Conservation (phyloP, 2,888 invertebrate species). For the Rotaria magnacalcarata region DNA sequence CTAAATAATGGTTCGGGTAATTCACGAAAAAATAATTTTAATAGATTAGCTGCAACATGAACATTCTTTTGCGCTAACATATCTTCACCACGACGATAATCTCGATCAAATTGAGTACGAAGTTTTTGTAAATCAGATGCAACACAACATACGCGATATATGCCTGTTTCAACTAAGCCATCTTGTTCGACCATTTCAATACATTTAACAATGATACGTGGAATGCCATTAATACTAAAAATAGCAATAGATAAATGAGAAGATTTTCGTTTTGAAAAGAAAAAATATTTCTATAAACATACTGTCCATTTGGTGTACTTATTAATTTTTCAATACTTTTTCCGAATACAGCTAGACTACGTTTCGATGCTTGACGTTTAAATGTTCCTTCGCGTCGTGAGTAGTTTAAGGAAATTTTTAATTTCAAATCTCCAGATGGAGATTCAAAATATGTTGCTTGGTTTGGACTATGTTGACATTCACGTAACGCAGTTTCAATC, state of each 20-base stretch:
- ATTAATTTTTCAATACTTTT: constrained; percentile 10
- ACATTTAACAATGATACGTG: constrained; percentile 31
- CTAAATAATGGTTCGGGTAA: constrained; percentile 22
- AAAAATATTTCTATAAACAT: not conserved
- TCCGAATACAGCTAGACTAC: constrained; percentile 13
- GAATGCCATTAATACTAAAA: constrained; percentile 14
- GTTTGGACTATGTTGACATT: not conserved
- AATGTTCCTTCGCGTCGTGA: not conserved
- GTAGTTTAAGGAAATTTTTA: not conserved
- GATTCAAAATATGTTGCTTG: not conserved
- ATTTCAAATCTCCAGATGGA: not conserved
- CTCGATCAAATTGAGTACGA: not conserved
- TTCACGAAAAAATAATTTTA: constrained; percentile 30
- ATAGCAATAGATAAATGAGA: not conserved
- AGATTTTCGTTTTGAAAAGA: not conserved
- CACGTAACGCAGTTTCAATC: constrained; percentile 16
- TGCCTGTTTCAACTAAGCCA: not conserved
- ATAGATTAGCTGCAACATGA: constrained; percentile 29
- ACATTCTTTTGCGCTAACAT: not conserved
- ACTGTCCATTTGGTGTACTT: not conserved
- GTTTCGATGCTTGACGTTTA: not conserved
- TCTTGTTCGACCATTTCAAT: constrained; percentile 6
- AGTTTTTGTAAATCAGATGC: constrained; percentile 32
- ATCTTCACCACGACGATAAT: not conserved
- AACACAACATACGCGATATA: constrained; percentile 33